phyloP scores from a whole-genome alignment of 2,888 invertebrate species.

The Molanna angustata region DNA sequence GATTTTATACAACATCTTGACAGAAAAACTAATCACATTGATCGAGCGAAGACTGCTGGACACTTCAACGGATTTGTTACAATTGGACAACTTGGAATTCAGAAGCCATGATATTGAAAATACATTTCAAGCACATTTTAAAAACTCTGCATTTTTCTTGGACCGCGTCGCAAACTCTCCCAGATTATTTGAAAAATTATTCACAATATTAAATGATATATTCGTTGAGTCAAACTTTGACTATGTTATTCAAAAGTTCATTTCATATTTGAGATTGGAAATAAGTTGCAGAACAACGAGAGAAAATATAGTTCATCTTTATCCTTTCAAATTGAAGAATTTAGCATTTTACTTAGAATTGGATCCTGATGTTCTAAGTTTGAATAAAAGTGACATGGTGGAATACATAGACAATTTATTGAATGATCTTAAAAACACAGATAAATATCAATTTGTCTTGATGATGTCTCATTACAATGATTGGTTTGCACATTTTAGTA shows the following conservation, averaged over 20 bases:
- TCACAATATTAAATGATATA: constrained; percentile 15
- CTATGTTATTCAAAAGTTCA: constrained; percentile 9
- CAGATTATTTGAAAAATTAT: constrained; percentile 4
- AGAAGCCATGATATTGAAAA: constrained; percentile 5
- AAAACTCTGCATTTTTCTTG: constrained; percentile 8
- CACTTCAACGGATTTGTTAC: constrained; percentile 2
- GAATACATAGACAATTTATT: constrained; percentile 1
- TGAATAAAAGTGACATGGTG: not conserved
- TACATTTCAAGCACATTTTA: constrained; percentile 6
- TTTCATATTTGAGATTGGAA: constrained; percentile 8
- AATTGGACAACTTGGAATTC: not conserved
- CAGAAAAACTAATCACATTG: constrained; percentile 1
- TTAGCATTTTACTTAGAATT: constrained; percentile 12
- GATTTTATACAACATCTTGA: constrained; percentile 9
- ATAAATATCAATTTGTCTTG: constrained; percentile 12
- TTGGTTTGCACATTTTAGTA: constrained; percentile 11
- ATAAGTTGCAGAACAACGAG: constrained; percentile 2
- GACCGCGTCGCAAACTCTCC: constrained; percentile 3
- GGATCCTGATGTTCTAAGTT: constrained; percentile 9
- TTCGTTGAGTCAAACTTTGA: constrained; percentile 12
- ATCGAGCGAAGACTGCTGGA: constrained; percentile 13
- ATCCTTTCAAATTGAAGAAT: constrained; percentile 8
- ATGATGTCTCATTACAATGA: constrained; percentile 15
- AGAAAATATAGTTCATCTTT: constrained; percentile 9
- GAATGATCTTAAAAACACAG: not conserved